Evolutionary conservation across 2,113 vertebrate genomes (phyloP).

Genomic region (mouse (Mus musculus)): DNA sequence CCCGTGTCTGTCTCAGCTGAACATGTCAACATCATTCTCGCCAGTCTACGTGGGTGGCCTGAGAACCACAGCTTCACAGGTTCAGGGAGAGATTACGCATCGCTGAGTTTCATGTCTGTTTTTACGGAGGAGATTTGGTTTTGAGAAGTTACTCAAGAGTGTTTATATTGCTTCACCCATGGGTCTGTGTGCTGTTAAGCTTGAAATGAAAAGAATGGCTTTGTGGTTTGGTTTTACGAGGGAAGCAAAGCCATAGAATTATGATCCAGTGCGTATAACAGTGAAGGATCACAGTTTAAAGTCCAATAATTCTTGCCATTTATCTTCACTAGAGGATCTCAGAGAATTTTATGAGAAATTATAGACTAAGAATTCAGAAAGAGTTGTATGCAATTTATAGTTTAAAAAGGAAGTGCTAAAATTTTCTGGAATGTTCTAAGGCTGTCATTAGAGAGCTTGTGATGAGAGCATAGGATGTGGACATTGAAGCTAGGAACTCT

Average conservation of each 20-base stretch:
- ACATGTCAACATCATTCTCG: not conserved
- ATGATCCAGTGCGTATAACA: constrained; percentile 51
- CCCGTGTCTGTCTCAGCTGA: not conserved
- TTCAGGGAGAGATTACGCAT: constrained; percentile 65
- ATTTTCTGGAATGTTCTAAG: constrained; percentile 64
- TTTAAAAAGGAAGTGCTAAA: constrained; percentile 62
- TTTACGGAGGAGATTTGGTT: constrained; percentile 67
- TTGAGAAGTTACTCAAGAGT: constrained; percentile 72
- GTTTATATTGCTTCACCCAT: constrained; percentile 70
- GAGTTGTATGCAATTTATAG: constrained; percentile 60
- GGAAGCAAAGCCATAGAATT: constrained; percentile 54
- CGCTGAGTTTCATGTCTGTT: constrained; percentile 63
- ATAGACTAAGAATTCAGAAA: constrained; percentile 67
- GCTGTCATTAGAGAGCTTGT: constrained; percentile 60
- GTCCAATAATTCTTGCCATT: constrained; percentile 65
- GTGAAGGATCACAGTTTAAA: constrained; percentile 65
- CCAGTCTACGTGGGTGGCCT: constrained; percentile 63
- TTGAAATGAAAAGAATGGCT: constrained; percentile 80
- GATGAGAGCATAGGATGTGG: constrained; percentile 18
- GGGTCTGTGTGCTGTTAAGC: constrained; percentile 67
- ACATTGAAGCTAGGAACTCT: constrained; percentile 24
- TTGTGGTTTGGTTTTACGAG: constrained; percentile 74
- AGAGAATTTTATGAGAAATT: constrained; percentile 74
- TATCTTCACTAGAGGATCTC: constrained; percentile 69
- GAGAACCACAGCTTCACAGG: constrained; percentile 52